These are phyloP conservation scores for Eurypyga helias DNA, from an alignment of 2,113 vertebrate genomes.

Conservation along the genomic window DNA sequence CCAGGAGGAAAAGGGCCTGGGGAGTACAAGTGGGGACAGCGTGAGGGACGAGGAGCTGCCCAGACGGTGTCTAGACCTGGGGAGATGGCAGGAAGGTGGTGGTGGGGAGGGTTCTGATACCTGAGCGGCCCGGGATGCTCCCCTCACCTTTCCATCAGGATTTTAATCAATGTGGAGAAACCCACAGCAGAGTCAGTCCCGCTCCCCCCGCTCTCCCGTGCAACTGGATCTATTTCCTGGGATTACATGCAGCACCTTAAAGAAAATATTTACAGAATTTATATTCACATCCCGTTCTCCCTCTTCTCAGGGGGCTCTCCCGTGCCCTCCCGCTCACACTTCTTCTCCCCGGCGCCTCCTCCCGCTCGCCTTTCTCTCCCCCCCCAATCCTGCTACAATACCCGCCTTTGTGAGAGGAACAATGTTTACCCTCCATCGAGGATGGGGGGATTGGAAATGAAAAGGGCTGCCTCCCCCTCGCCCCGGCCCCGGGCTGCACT, in stretches of 20 bases:
- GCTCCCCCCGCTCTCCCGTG: not conserved
- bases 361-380: not conserved
- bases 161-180: not conserved
- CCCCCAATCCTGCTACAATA: constrained; percentile 36
- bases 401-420: constrained; percentile 55
- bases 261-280: constrained; percentile 75
- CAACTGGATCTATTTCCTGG: constrained; percentile 63
- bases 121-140: not conserved
- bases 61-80: not conserved
- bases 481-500: not conserved
- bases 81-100: not conserved
- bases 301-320: constrained; percentile 33
- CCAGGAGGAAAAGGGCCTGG: not conserved
- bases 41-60: not conserved
- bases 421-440: constrained; percentile 55
- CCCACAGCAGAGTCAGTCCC: not conserved
- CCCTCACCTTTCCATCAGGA: not conserved
- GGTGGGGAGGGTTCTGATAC: not conserved
- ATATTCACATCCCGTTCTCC: constrained; percentile 65
- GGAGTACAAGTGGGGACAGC: not conserved
- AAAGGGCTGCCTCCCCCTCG: constrained; percentile 1
- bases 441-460: constrained; percentile 27
- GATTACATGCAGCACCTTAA: constrained; percentile 58
- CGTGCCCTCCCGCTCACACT: not conserved
- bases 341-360: not conserved